Evolutionary conservation across 2,797 vertebrate species (phyloP), one percentile per base, ranked within the genome.

Genomic region (Lates japonicus): DNA sequence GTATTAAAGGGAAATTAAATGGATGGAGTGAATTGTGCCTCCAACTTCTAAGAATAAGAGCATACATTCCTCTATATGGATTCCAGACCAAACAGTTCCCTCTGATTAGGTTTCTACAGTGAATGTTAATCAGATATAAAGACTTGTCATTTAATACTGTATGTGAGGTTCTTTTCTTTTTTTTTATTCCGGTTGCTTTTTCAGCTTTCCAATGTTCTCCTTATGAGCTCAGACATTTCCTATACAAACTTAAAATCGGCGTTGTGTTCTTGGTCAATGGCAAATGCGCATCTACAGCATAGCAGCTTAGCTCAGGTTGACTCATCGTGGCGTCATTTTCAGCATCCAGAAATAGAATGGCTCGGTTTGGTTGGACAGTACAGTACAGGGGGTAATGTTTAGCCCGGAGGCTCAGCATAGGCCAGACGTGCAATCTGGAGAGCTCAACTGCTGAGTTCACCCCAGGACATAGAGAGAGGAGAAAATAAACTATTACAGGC

Each of bases 401-500:
- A 65, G 77, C 86, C 85, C 66, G 61, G 61, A 84, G 87, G 51
- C 48, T 69, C 76, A 57, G 55, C 10, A 8, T 2, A 76, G 79
- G 77, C 82, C 82, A 75, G 74, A 75, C 37, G 2, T 54, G 39
- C 60, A 87, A 86, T 80, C 81, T 81, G 81, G 29, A 82, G 62
- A 75, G 57, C 51, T 76, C 3, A 3, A 78, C 55, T 46, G 69
- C 74, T 66, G 70, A 87, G 86, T 88, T 93, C 88, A 90, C 55
- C 76, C 75, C 55, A 59, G 91, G 88, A 91, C 88, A 77, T 67
- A 51, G 46, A 29, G 33, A 80, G 69, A 46, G 83, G 63, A 82
- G 82, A 88, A 91, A 93, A 93, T 81, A 91, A 93, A 92, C 82
- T 46, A 83, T 88, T 89, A 86, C 65, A 75, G 69, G 64, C 80